Percentiles rank a stretch among this genome's conserved stretches.
Conservation (phyloP, 2,113 vertebrate genomes). For the Alaudala cheleensis region DNA sequence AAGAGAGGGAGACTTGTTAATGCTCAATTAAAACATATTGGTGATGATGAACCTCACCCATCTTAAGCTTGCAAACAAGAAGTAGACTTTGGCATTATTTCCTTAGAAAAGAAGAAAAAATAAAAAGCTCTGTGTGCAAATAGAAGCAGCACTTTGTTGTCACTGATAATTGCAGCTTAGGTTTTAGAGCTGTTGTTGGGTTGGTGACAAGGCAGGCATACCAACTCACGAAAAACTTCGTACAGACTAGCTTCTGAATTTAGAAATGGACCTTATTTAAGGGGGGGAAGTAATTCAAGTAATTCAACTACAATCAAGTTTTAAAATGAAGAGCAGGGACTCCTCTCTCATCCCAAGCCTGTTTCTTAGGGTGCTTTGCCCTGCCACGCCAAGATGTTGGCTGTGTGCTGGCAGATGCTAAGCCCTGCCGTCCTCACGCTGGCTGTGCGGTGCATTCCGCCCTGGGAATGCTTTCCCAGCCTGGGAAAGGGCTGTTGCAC, state of each 20-base stretch:
- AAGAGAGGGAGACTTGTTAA: neutral
- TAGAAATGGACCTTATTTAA: neutral
- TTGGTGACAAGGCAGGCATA: neutral
- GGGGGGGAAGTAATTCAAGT: fast-evolving
- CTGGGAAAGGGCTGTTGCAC: neutral
- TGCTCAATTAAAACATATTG: slow-evolving; percentile 1
- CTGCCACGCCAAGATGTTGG: neutral
- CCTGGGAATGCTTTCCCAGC: neutral
- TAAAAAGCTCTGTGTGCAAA: neutral
- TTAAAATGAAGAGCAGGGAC: neutral
- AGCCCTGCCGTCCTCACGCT: fast-evolving
- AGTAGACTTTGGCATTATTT: neutral
- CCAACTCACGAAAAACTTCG: neutral
- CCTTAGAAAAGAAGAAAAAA: neutral
- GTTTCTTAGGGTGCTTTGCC: neutral
- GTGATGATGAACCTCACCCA: neutral
- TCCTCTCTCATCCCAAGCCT: neutral
- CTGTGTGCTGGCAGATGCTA: neutral
- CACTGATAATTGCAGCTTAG: neutral
- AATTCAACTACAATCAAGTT: neutral
- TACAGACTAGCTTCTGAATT: neutral
- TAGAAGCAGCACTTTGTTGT: neutral
- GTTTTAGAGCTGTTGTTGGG: neutral
- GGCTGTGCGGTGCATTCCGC: fast-evolving
- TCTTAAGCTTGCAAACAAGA: neutral